Percentiles rank a stretch among this genome's conserved stretches.
Conservation (phyloP, 2,113 vertebrate genomes). For the Aegotheles bennettii region DNA sequence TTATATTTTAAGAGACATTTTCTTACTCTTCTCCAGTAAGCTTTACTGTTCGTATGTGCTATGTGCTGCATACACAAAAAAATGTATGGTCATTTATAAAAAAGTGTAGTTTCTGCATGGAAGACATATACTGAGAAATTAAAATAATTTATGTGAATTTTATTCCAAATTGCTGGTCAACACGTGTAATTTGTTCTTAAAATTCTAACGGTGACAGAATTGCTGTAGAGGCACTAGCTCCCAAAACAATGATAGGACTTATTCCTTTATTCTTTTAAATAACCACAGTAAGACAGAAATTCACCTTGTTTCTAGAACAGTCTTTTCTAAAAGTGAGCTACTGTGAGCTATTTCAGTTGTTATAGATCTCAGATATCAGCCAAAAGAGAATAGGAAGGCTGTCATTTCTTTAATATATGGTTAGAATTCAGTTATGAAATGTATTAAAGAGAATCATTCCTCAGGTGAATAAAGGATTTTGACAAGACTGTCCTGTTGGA, state of each 20-base stretch:
- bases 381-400: background rate
- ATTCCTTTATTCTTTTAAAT: background rate
- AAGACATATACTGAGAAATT: background rate
- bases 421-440: constrained; percentile 9
- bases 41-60: background rate
- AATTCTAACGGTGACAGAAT: background rate
- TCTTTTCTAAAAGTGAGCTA: background rate
- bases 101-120: background rate
- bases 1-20: background rate
- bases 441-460: constrained; percentile 27
- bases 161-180: background rate
- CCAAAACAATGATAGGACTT: background rate
- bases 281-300: background rate
- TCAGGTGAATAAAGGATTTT: constrained; percentile 54
- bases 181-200: background rate
- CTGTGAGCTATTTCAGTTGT: background rate
- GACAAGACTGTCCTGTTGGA: constrained; percentile 39
- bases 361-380: background rate
- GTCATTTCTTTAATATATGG: constrained; percentile 31
- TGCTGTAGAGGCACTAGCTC: background rate
- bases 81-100: background rate
- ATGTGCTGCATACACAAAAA: background rate
- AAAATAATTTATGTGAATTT: background rate
- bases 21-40: background rate
- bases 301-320: background rate